Evolutionary conservation across 2,888 invertebrate species (phyloP).

Genomic region (Parnassius mnemosyne): DNA sequence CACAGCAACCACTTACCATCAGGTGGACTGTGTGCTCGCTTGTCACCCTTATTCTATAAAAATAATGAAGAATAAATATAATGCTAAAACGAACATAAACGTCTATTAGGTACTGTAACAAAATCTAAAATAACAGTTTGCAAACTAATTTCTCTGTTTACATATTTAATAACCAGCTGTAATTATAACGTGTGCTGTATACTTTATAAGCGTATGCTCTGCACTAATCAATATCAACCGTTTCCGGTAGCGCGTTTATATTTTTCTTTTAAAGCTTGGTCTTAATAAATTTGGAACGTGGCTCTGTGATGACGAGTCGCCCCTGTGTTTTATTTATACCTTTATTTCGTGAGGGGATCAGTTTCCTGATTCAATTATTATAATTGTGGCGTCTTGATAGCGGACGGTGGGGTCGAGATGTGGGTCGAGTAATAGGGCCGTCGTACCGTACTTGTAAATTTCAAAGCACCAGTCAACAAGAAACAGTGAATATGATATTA

Average conservation of each 20-base stretch:
- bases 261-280: conserved; percentile 47
- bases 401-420: conserved; percentile 32
- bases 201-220: neutral
- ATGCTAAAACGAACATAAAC: too few species aligned
- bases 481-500: neutral
- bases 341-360: conserved; percentile 48
- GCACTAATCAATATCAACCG: conserved; percentile 2
- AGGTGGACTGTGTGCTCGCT: too few species aligned
- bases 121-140: too few species aligned
- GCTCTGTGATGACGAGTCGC: conserved; percentile 41
- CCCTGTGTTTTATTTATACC: conserved; percentile 65
- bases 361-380: conserved; percentile 71
- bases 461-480: neutral
- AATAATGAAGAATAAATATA: too few species aligned
- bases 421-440: conserved; percentile 31
- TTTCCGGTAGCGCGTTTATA: conserved; percentile 3
- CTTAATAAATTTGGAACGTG: conserved; percentile 54
- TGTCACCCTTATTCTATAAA: too few species aligned
- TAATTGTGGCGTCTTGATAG: conserved; percentile 47
- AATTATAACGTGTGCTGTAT: too few species aligned
- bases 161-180: too few species aligned
- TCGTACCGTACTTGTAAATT: neutral
- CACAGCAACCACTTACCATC: too few species aligned
- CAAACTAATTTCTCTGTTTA: too few species aligned
- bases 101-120: too few species aligned